phyloP scores from a whole-genome alignment of 2,888 invertebrate species.

The Phlogophora meticulosa region DNA sequence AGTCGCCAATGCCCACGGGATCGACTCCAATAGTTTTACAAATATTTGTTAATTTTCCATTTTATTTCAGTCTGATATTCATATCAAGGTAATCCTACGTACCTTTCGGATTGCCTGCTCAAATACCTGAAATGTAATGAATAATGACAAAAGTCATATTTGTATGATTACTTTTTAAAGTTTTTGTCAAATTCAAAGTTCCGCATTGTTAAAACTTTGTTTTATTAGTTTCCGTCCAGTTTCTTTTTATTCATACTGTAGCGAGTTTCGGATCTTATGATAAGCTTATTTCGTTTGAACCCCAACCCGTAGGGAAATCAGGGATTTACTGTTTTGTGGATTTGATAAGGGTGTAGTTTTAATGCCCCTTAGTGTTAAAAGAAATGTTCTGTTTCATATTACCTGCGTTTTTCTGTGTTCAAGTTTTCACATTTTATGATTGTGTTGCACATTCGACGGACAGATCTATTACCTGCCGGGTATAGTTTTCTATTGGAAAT shows the following conservation, averaged over 20 bases:
- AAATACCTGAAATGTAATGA: too few species aligned
- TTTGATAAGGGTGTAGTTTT: constrained; percentile 54
- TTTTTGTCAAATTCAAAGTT: neutral
- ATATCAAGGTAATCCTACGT: too few species aligned
- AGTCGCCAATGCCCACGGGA: too few species aligned
- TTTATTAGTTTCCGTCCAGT: constrained; percentile 4
- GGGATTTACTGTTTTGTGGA: constrained; percentile 42
- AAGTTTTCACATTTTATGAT: neutral
- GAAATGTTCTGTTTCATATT: constrained; percentile 11
- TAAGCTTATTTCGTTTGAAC: constrained; percentile 43
- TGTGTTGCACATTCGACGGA: neutral
- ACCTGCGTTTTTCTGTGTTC: neutral
- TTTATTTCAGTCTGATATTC: neutral
- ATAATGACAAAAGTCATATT: too few species aligned
- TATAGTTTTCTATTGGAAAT: neutral
- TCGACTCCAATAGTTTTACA: too few species aligned
- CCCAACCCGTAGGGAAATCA: constrained; percentile 48
- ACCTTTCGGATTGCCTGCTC: too few species aligned
- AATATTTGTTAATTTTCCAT: neutral
- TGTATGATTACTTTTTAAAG: too few species aligned
- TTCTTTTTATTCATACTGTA: constrained; percentile 2
- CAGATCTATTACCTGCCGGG: neutral
- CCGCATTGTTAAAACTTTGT: neutral
- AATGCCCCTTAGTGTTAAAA: constrained; percentile 39
- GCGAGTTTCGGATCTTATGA: constrained; percentile 20